Conservation (phyloP, 2,888 invertebrate genomes). For the Pristionchus entomophagus region DNA sequence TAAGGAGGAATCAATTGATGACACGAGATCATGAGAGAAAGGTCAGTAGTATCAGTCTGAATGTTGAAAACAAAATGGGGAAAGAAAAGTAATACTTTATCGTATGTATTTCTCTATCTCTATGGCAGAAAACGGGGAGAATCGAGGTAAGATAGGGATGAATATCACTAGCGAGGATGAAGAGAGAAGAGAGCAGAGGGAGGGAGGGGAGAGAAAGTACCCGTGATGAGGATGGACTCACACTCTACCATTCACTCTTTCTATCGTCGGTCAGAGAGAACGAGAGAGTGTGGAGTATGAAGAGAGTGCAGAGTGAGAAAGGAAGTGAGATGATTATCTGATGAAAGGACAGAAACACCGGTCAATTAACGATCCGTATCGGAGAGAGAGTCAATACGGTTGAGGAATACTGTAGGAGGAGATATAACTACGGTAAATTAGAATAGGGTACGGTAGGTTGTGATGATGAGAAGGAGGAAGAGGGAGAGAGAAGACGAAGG, state of each 20-base stretch:
- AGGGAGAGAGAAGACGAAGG: slow-evolving; percentile 13
- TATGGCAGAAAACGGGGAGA: slow-evolving; percentile 6
- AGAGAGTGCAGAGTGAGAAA: neutral
- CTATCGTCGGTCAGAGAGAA: neutral
- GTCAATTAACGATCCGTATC: slow-evolving; percentile 33
- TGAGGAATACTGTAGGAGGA: neutral
- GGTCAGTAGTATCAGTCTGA: neutral
- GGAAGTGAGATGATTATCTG: slow-evolving; percentile 23
- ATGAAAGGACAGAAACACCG: slow-evolving; percentile 25
- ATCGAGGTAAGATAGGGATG: neutral
- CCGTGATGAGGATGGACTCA: neutral
- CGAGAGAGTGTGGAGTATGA: neutral
- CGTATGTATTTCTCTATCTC: no score
- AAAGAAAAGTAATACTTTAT: slow-evolving; percentile 40
- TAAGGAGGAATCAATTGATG: slow-evolving; percentile 17
- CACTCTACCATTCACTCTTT: neutral
- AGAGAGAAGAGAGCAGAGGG: neutral
- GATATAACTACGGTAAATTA: neutral
- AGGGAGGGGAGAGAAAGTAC: neutral
- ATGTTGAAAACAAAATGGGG: no score
- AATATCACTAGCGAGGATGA: slow-evolving; percentile 2
- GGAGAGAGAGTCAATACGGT: neutral
- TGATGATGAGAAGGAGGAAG: slow-evolving; percentile 20
- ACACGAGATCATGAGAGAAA: neutral
- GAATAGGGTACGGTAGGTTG: neutral